Evolutionary conservation across 2,888 invertebrate genomes (phyloP), one percentile per base, ranked within the genome.

Genomic region (Schrankia costaestrigalis): DNA sequence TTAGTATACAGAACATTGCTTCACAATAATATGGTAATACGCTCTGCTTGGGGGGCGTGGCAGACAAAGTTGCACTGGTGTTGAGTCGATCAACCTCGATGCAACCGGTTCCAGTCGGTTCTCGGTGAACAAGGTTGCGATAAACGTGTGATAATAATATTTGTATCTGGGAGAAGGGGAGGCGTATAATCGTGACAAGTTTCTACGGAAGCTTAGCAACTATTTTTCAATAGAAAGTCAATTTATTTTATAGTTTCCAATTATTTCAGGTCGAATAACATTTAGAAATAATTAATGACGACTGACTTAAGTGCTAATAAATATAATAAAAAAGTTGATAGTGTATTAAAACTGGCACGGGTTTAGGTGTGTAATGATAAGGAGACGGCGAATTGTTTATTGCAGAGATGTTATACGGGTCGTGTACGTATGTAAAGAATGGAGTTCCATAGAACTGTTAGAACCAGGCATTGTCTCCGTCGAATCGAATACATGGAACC

Each of bases 91-190:
- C 71, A 76, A 64, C 65, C 71, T 71, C 68, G 62, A 28, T 57
- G 56, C 74, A 73, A 85, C 85, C 85, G 83, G 86, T 85, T 84
- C 71, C 63, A 58, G 56, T 56, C 54, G 49, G 57, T 55, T n/a
- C 71, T 58, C 65, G 56, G 65, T 52, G 44, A 57, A 63, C 75
- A 66, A 70, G 71, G 63, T 63, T 64, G 58, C 63, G 74, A 74
- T 80, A 75, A 70, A 61, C 54, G 55, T 55, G 65, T 64, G 73
- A 75, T 73, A 71, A 71, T 66, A 67, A 68, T 61, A 65, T 69
- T 70, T 58, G 66, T 67, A 52, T 56, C 48, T 45, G 33, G 48
- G 28, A 38, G 48, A 39, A 52, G 52, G 59, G 46, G 45, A 23
- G 25, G 41, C 27, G 44, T 41, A 51, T 42, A 35, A 36, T 38